Evolutionary conservation across 1,140 invertebrate genomes (phyloP).

Genomic region (Cydia pomonella): DNA sequence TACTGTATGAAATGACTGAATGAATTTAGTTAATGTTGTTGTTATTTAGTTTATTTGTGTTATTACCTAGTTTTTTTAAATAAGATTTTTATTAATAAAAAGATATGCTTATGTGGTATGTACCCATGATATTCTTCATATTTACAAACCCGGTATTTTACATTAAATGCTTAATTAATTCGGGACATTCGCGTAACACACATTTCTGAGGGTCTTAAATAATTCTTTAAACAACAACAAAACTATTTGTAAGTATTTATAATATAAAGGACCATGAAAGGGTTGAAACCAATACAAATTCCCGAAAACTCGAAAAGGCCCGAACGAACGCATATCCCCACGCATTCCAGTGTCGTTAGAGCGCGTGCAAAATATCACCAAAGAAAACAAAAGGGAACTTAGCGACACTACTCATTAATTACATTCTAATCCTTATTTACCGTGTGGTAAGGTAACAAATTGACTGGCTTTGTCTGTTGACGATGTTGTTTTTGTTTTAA

Average conservation of each 20-base stretch:
- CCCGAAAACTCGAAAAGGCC: background rate
- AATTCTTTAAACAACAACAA: background rate
- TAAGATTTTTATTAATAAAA: too few species aligned
- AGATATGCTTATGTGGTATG: too few species aligned
- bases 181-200: background rate
- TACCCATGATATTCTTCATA: too few species aligned
- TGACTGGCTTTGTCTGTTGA: background rate
- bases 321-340: background rate
- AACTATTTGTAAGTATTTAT: constrained; percentile 6
- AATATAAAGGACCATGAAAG: background rate
- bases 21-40: too few species aligned
- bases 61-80: too few species aligned
- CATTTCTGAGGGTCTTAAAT: background rate
- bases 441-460: background rate
- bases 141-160: too few species aligned
- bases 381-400: background rate
- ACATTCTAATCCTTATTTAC: background rate
- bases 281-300: constrained; percentile 13
- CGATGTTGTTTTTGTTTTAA: background rate
- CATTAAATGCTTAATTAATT: too few species aligned
- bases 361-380: background rate
- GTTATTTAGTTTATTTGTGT: too few species aligned
- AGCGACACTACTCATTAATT: background rate
- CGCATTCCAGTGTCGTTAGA: constrained; percentile 9
- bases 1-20: too few species aligned